Conservation (phyloP, 2,797 vertebrate species). For the Oceanodroma leucorhoa region DNA sequence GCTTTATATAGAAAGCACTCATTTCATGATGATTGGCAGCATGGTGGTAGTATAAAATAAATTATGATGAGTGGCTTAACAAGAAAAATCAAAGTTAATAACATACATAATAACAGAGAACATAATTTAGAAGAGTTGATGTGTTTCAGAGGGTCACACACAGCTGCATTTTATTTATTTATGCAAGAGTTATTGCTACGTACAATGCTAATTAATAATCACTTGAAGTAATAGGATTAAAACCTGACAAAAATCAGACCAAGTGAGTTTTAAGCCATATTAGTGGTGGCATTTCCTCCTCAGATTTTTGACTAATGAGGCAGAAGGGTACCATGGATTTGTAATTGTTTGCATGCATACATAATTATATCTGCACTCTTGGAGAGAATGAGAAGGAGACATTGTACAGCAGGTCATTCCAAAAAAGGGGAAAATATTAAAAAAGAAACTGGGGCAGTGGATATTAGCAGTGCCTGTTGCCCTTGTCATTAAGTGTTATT, state of each 20-base stretch:
- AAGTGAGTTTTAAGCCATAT: conserved; percentile 12
- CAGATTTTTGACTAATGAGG: conserved; percentile 28
- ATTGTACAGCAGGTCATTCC: not conserved
- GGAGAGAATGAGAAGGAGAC: not conserved
- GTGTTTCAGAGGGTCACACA: conserved; percentile 4
- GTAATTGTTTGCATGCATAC: not conserved
- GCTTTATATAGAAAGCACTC: not conserved
- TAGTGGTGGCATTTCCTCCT: conserved; percentile 6
- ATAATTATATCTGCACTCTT: not conserved
- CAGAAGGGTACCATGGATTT: not conserved
- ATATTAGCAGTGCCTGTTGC: not conserved
- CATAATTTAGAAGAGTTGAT: not conserved
- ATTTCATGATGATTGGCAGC: not conserved
- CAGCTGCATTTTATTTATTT: conserved; percentile 16
- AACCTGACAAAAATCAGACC: conserved; percentile 39
- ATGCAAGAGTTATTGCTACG: not conserved
- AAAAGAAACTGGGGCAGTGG: not conserved
- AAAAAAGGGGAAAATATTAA: not conserved
- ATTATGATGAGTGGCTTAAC: not conserved
- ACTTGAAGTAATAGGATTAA: conserved; percentile 43
- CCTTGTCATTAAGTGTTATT: not conserved
- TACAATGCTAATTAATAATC: conserved; percentile 32
- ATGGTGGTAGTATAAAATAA: not conserved
- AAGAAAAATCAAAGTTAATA: conserved; percentile 21
- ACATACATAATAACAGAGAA: not conserved